Conservation (phyloP, 1,140 invertebrate genomes). For the Hydropsyche tenuis region DNA sequence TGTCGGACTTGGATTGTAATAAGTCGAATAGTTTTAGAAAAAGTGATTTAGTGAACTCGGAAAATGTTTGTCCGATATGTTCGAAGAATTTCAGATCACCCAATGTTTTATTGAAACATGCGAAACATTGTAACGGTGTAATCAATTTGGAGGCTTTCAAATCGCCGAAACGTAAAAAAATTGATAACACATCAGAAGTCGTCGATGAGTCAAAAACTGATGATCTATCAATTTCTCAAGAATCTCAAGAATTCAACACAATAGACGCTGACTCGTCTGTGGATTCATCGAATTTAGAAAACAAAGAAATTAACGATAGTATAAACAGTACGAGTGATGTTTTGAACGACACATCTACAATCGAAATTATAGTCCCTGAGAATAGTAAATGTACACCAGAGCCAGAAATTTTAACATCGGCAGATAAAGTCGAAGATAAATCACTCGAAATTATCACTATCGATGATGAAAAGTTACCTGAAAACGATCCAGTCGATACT, state of each 20-base stretch:
- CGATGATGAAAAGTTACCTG: neutral
- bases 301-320: no score
- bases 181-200: neutral
- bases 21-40: conserved; percentile 58
- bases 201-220: neutral
- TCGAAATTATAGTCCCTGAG: conserved; percentile 5
- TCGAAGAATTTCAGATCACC: conserved; percentile 60
- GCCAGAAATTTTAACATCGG: neutral
- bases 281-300: neutral
- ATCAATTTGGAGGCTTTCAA: conserved; percentile 39
- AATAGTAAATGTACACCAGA: neutral
- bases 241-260: no score
- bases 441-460: neutral
- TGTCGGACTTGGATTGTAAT: conserved; percentile 51
- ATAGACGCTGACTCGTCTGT: neutral
- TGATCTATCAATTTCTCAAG: neutral
- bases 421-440: neutral
- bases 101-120: conserved; percentile 62
- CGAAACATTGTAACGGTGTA: conserved; percentile 61
- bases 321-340: neutral
- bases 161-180: conserved; percentile 39
- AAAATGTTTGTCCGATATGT: conserved; percentile 59
- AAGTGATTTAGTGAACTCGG: conserved; percentile 30
- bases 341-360: neutral
- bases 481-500: neutral